These are phyloP conservation scores for Ambastaia sidthimunki DNA, from an alignment of 2,797 vertebrate species.

Conservation along the genomic window DNA sequence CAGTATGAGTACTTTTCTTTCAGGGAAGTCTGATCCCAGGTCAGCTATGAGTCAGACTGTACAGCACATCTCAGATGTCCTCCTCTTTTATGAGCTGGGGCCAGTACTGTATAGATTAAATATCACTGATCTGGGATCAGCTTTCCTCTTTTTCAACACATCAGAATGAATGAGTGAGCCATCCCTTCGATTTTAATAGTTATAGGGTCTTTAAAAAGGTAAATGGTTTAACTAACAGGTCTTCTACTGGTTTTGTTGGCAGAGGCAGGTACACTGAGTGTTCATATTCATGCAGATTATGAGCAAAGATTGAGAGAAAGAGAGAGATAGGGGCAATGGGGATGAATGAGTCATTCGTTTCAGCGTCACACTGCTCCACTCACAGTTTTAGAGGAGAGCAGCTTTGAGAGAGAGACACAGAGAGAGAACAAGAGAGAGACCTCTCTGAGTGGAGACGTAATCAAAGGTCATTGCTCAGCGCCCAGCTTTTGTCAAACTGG, in stretches of 20 bases:
- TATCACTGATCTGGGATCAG: not conserved
- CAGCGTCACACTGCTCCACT: slow-evolving; percentile 20
- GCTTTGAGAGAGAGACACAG: not conserved
- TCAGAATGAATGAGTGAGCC: not conserved
- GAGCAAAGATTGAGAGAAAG: not conserved
- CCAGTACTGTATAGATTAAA: not conserved
- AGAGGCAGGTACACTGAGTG: slow-evolving; percentile 1
- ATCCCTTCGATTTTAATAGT: not conserved
- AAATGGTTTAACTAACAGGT: not conserved
- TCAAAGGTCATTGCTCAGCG: slow-evolving; percentile 51
- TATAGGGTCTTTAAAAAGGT: not conserved
- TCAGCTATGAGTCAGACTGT: slow-evolving; percentile 14
- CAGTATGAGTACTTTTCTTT: slow-evolving; percentile 17
- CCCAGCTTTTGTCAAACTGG: slow-evolving; percentile 25
- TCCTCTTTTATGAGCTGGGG: not conserved
- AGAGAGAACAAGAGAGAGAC: slow-evolving; percentile 6
- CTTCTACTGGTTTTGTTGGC: not conserved
- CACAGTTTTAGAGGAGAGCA: slow-evolving; percentile 19
- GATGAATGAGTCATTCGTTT: slow-evolving; percentile 20
- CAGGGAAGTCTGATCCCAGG: slow-evolving; percentile 26
- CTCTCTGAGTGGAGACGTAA: not conserved
- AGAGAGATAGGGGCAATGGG: not conserved
- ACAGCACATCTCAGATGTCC: not conserved
- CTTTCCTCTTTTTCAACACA: not conserved
- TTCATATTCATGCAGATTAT: slow-evolving; percentile 20